Percentiles rank a stretch among this genome's conserved stretches.
These are phyloP conservation scores for Netelia virgata DNA, from an alignment of 2,888 invertebrate species.

Conservation along the genomic window DNA sequence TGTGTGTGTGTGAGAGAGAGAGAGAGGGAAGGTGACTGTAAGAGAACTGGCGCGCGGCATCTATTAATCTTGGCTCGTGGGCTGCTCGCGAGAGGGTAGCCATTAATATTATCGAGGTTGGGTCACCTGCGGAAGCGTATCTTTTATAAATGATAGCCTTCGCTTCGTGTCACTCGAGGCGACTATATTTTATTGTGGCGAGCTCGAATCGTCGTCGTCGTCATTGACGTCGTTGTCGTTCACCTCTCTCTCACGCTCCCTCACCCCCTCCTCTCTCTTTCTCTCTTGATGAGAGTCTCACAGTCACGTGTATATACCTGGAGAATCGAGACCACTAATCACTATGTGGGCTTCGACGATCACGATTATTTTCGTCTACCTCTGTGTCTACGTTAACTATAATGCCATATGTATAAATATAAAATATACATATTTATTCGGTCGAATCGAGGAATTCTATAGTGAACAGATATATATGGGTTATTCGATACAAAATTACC, in stretches of 20 bases:
- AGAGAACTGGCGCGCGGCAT: constrained; percentile 67
- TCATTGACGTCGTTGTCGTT: constrained; percentile 36
- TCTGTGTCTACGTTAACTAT: constrained; percentile 20
- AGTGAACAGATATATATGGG: neutral
- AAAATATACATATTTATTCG: neutral
- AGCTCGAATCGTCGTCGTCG: constrained; percentile 27
- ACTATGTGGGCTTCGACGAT: constrained; percentile 45
- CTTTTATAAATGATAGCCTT: constrained; percentile 79
- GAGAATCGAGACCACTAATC: constrained; percentile 58
- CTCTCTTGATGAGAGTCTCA: neutral
- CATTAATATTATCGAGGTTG: constrained; percentile 78
- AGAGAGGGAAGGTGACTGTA: constrained; percentile 38
- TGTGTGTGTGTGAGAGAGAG: neutral
- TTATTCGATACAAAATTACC: neutral
- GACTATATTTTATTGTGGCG: constrained; percentile 77
- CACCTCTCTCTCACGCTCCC: neutral
- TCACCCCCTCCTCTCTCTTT: neutral
- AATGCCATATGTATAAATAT: neutral
- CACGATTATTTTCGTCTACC: constrained; percentile 55
- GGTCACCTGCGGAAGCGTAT: constrained; percentile 76
- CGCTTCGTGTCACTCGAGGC: constrained; percentile 75
- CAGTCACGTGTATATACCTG: neutral
- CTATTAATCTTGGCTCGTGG: constrained; percentile 80
- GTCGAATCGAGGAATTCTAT: neutral
- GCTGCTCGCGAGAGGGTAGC: constrained; percentile 69